Evolutionary conservation across 2,113 vertebrate genomes (phyloP), one percentile per base, ranked within the genome.

Genomic region (Trichomycterus rosablanca): DNA sequence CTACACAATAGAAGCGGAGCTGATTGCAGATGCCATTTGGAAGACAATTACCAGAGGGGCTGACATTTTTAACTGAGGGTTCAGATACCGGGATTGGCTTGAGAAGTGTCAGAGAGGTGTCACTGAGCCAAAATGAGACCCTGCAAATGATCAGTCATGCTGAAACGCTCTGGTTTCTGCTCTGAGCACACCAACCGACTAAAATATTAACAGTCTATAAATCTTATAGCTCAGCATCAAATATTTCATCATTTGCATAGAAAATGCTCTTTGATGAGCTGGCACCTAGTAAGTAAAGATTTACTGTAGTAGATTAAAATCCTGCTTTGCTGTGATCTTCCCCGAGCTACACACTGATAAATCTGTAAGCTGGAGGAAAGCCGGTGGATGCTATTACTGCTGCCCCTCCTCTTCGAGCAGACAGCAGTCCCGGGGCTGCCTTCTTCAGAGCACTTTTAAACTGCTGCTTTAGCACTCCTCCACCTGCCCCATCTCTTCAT

Each of bases 1-100:
- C 30, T 65, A 44, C 59, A 64, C 58, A 66, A 66, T 61, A 66
- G 56, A 59, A 72, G 51, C 26, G 3, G 12, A 30, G 26, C 63
- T 77, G 73, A 75, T 61, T 70, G 51, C 39, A 22, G 51, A 55
- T 72, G 71, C 74, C 76, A 72, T 74, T 74, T 74, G 70, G 56
- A 30, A 72, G 60, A 62, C 58, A 63, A 74, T 70, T 66, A 74
- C 53, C 55, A 70, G 62, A 30, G 56, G 61, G 57, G 50, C 63
- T 63, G 59, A 63, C 67, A 73, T 70, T 72, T 63, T 43, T 42
- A 24, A 52, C 52, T 42, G 22, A 28, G 45, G 43, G 51, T 50
- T 67, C 60, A 23, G 43, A 60, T 54, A 54, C 59, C 19, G 42
- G 55, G 51, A 48, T 12, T 37, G 45, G 59, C 34, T 58, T 48